Conservation (phyloP, 2,888 invertebrate species). For the Agrenia bidenticulata region DNA sequence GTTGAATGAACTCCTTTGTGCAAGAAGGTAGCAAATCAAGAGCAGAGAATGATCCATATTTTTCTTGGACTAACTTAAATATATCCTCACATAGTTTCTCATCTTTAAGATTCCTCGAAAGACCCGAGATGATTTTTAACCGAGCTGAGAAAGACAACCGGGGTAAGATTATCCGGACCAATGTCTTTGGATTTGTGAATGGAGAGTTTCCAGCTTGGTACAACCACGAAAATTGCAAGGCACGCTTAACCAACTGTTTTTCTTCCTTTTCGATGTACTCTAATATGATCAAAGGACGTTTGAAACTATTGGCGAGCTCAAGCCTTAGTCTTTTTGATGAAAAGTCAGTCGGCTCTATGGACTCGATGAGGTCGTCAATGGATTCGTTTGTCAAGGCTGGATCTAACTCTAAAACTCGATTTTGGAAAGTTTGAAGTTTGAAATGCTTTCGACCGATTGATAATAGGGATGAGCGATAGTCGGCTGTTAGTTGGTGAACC, state of each 20-base stretch:
- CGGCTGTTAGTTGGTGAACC: too few species aligned
- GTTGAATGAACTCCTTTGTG: constrained; percentile 26
- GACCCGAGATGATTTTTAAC: constrained; percentile 24
- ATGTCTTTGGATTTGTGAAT: constrained; percentile 29
- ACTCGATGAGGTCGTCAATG: constrained; percentile 31
- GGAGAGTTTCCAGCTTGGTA: constrained; percentile 26
- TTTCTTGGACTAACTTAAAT: constrained; percentile 25
- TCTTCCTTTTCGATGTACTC: constrained; percentile 36
- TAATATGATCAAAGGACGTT: constrained; percentile 23
- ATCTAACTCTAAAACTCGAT: background rate
- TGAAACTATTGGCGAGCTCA: constrained; percentile 31
- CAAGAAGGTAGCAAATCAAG: constrained; percentile 28
- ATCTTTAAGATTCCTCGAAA: constrained; percentile 23
- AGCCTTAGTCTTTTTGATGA: constrained; percentile 29
- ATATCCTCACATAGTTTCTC: constrained; percentile 30
- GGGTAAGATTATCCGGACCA: constrained; percentile 27
- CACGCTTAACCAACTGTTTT: constrained; percentile 24
- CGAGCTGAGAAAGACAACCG: constrained; percentile 27
- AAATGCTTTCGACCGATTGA: background rate
- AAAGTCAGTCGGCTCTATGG: constrained; percentile 36
- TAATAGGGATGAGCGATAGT: too few species aligned
- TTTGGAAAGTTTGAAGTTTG: background rate
- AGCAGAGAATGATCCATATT: constrained; percentile 29
- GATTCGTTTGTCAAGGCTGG: background rate
- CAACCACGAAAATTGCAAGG: constrained; percentile 31